Base-by-base conservation (phyloP, 2,113 vertebrate species). In the Athene noctua region DNA sequence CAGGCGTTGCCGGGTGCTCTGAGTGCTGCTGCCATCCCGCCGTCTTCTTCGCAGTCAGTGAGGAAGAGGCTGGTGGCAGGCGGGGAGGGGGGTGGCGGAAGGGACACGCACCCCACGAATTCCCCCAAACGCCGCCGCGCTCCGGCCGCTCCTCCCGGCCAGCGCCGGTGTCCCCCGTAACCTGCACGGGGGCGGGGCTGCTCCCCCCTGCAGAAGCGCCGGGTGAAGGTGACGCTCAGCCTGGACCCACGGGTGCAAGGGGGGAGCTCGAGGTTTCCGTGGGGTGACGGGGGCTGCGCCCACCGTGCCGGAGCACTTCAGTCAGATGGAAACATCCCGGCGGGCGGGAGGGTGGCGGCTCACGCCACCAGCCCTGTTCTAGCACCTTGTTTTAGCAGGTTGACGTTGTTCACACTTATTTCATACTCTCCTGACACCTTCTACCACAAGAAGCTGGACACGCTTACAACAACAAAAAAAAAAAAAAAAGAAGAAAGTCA, bases 131-230 rank as follows among this genome's bases (percentile, higher is more conserved):
- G 20, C 30, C 13, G 78, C 52, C 32, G 2, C 5, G 6, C 30
- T 74, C 27, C 30, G 21, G 10, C 32, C 4, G 4, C 67, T 36
- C 19, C 18, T 19, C 18, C 18, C 18, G 46, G 46, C 46, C 0
- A 5, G 13, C 1, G 5, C 26, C 8, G 5, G 11, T 26, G n/a
- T n/a, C 17, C 29, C 15, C 55, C 2, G 8, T 7, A 2, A 18
- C 5, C n/a, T 5, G 29, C 19, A 2, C 3, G 20, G 40, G 42
- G 63, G 44, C 18, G 4, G 36, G 8, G 15, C 44, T 21, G 40
- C 58, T 44, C 11, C 7, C 44, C 51, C 22, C 62, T 1, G 17
- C 23, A 4, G 29, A 22, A 6, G 8, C 5, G 7, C 5, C 72
- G 22, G 49, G 21, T 5, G 78, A 54, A 47, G 42, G 66, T 51